These are phyloP conservation scores for Ophioderma brevispina DNA, from an alignment of 35 echinoderm and acorn worm species.

Conservation along the genomic window DNA sequence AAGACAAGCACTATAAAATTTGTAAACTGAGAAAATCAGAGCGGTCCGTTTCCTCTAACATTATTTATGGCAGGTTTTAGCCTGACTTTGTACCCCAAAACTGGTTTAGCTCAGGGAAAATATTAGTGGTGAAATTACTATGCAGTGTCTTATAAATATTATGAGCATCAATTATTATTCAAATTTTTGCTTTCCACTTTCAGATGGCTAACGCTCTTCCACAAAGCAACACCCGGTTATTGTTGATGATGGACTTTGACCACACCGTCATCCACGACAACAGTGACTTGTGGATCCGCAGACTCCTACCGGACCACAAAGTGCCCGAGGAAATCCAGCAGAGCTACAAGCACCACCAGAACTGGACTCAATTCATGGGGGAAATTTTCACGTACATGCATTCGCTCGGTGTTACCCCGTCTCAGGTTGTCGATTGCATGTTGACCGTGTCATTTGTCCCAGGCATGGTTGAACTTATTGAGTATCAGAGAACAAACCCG, in stretches of 20 bases:
- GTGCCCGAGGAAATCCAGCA: constrained; percentile 53
- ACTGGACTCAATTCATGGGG: constrained; percentile 63
- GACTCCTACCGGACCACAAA: constrained; percentile 36
- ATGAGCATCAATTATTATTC: neutral
- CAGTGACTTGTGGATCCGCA: constrained; percentile 46
- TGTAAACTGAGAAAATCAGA: too few relatives aligned
- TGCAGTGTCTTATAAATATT: neutral
- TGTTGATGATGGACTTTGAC: constrained; percentile 67
- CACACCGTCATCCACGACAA: constrained; percentile 76
- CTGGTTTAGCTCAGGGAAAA: too few relatives aligned
- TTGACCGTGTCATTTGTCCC: constrained; percentile 17
- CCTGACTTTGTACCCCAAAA: too few relatives aligned
- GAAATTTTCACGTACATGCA: constrained; percentile 68
- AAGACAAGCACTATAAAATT: too few relatives aligned
- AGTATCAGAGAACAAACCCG: constrained; percentile 34
- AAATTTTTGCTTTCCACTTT: neutral
- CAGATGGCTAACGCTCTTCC: neutral
- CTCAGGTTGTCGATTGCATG: constrained; percentile 35
- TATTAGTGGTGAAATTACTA: too few relatives aligned
- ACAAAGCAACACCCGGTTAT: neutral
- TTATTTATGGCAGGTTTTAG: too few relatives aligned
- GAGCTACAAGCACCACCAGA: constrained; percentile 35
- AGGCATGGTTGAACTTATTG: constrained; percentile 67
- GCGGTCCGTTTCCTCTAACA: too few relatives aligned
- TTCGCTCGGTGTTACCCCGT: neutral